Conservation (phyloP, 2,113 vertebrate genomes). For the Desmodus rotundus region DNA sequence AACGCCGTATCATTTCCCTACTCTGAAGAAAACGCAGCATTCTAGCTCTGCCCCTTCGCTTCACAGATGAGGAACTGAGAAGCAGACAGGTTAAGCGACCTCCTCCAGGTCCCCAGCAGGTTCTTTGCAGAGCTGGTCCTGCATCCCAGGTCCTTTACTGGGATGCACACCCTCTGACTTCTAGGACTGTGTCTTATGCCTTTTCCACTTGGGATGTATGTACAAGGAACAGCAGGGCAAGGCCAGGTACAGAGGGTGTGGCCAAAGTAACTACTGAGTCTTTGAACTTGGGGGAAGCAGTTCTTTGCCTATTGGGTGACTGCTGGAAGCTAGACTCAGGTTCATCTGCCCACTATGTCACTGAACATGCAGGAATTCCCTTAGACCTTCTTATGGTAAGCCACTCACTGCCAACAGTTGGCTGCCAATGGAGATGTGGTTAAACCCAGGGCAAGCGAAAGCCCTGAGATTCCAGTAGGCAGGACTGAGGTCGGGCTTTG, state of each 20-base stretch:
- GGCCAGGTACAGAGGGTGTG: neutral
- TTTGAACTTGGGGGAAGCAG: neutral
- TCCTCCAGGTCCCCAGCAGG: neutral
- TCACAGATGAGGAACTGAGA: neutral
- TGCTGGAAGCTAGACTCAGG: neutral
- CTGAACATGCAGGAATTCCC: neutral
- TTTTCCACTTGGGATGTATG: neutral
- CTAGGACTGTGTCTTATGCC: neutral
- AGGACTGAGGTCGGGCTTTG: constrained; percentile 24
- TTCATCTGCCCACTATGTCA: neutral
- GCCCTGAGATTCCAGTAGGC: neutral
- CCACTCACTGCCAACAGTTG: neutral
- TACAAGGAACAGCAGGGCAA: neutral
- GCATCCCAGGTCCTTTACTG: too few species aligned
- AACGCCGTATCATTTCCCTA: neutral
- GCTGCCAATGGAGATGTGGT: neutral
- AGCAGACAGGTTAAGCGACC: neutral
- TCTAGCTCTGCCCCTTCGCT: neutral
- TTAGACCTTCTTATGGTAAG: neutral
- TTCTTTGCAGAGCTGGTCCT: neutral
- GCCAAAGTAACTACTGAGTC: neutral
- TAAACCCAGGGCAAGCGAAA: constrained; percentile 40
- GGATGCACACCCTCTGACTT: neutral
- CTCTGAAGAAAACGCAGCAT: neutral
- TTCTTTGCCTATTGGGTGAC: neutral